Evolutionary conservation across 2,113 vertebrate genomes (phyloP).

Genomic region (Psophia crepitans): DNA sequence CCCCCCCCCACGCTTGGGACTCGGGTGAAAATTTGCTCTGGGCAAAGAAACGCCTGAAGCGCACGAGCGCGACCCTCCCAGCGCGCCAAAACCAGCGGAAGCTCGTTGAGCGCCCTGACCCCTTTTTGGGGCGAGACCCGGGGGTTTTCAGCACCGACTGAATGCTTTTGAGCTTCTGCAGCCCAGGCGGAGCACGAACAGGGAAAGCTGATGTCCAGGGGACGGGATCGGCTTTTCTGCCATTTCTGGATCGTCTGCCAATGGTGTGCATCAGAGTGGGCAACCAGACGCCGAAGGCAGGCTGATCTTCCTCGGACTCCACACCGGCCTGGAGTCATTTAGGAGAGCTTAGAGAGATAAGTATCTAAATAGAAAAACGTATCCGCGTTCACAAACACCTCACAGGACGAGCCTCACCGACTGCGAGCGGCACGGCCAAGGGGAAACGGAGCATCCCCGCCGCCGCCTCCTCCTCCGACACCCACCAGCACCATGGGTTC

Average conservation of each 20-base stretch:
- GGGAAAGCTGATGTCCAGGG: not conserved
- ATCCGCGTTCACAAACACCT: not conserved
- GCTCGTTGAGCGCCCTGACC: rapidly evolving
- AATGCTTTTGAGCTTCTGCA: not conserved
- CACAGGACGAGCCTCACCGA: rapidly evolving
- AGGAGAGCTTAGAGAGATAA: not conserved
- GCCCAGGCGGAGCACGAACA: not conserved
- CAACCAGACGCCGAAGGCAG: not conserved
- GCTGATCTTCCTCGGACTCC: rapidly evolving
- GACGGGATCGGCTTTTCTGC: not conserved
- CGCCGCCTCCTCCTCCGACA: not conserved
- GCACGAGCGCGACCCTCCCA: not conserved
- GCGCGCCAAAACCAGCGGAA: not conserved
- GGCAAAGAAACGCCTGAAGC: not conserved
- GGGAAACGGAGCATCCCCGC: not conserved
- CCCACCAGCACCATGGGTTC: not conserved
- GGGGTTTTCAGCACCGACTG: not conserved
- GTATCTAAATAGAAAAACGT: not conserved
- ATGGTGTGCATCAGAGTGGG: not conserved
- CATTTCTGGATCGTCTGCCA: not conserved
- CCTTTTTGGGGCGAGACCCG: rapidly evolving
- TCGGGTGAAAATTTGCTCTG: constrained; percentile 39
- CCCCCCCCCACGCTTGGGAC: no score
- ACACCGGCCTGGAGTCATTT: not conserved
- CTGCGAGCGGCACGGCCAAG: not conserved